Evolutionary conservation across 2,888 invertebrate genomes (phyloP), one percentile per base, ranked within the genome.

Genomic region (Cyclophora punctaria): DNA sequence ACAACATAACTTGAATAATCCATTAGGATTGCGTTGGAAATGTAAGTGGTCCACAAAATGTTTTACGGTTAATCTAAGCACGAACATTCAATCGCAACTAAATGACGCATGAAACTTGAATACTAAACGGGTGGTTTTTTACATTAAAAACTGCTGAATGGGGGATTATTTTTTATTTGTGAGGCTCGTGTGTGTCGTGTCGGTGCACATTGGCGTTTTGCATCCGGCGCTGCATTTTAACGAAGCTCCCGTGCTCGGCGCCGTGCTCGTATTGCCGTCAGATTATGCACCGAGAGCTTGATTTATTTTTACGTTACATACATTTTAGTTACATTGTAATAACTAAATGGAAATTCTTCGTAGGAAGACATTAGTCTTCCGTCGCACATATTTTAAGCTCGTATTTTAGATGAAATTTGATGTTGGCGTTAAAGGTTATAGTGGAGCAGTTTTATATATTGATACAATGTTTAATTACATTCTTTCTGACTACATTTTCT

Each of bases 161-260:
- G 67, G 61, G 62, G 69, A 73, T 72, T 72, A 71, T 68, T 69
- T 61, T 63, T 37, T 37, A 5, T 37, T 5, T 37, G 37, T 37
- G 37, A 37, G 66, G 64, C 50, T 56, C 60, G 63, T 66, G 65
- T 72, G 71, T 73, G 73, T 71, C 71, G 69, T 69, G 73, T 71
- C 68, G 69, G 71, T 63, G 68, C 71, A 70, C 78, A 77, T 76
- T 70, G 75, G 73, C 74, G 67, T 73, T 71, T 73, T 65, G 75
- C 73, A 80, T 79, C 78, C 78, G 76, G 69, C 67, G 74, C 66
- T 78, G 80, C 78, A 80, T 80, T 80, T 78, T 81, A 80, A 80
- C 80, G 80, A 79, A 71, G 66, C 69, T 56, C 60, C 63, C 55
- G 56, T 52, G 53, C 55, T 44, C 47, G 20, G 20, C 7, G 57